A percentile compares a stretch with the other conserved stretches of the same genome.
These are phyloP conservation scores for Seriola dumerili DNA, from an alignment of 2,113 vertebrate genomes.

Conservation along the genomic window DNA sequence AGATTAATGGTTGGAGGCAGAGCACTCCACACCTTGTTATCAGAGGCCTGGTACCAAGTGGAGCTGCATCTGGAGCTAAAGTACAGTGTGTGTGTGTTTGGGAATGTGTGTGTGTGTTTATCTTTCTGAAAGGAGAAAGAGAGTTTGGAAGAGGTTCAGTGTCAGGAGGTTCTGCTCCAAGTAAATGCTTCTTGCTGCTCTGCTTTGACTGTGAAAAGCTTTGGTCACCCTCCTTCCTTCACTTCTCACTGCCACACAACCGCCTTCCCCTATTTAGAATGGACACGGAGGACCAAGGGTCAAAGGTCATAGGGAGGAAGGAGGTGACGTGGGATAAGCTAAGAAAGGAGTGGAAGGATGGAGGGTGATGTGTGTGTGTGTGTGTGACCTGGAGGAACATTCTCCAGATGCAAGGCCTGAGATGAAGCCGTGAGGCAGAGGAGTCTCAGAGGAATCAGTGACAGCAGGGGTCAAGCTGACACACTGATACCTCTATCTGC, in stretches of 20 bases:
- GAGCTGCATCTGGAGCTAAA: conserved; percentile 60
- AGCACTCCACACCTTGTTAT: conserved; percentile 79
- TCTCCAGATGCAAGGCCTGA: conserved; percentile 47
- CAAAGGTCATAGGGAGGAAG: conserved; percentile 56
- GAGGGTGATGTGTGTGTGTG: conserved; percentile 15
- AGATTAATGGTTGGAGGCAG: conserved; percentile 74
- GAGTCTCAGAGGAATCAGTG: conserved; percentile 25
- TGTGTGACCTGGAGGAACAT: conserved; percentile 31
- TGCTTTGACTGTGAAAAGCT: conserved; percentile 24
- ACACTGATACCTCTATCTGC: conserved; percentile 41
- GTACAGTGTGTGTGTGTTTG: conserved; percentile 4
- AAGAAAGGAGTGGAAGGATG: conserved; percentile 45
- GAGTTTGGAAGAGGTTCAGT: conserved; percentile 16
- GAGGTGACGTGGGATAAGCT: conserved; percentile 51
- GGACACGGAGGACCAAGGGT: conserved; percentile 26
- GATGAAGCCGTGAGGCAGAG: conserved; percentile 31
- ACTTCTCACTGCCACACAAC: neutral
- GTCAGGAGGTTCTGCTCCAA: conserved; percentile 37
- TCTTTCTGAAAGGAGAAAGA: neutral
- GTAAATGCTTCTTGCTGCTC: conserved; percentile 32
- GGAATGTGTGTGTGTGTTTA: conserved; percentile 17
- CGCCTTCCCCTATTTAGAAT: neutral
- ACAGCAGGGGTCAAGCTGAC: conserved; percentile 46
- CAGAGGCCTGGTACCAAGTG: conserved; percentile 80
- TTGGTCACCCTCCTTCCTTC: conserved; percentile 30